A percentile compares a stretch with the other conserved stretches of the same genome.
These are phyloP conservation scores for Cheilosia grossa DNA, from an alignment of 2,888 invertebrate genomes.

Conservation along the genomic window DNA sequence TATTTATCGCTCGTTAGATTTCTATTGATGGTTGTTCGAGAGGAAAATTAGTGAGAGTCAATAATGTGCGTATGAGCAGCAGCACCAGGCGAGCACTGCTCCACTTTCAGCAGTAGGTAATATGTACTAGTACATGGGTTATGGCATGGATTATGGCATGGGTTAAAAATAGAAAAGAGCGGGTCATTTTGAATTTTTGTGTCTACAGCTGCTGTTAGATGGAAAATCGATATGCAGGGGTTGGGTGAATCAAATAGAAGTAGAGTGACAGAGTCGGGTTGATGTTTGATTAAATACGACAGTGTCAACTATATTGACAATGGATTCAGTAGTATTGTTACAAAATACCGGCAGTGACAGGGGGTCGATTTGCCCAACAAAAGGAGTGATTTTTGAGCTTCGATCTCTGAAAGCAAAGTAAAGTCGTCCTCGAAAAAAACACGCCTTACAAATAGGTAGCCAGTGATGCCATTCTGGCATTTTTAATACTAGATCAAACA, in stretches of 20 bases:
- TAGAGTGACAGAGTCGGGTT: too few species aligned
- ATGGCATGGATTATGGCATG: not conserved
- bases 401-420: too few species aligned
- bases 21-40: conserved; percentile 70
- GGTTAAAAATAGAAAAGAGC: conserved; percentile 50
- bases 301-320: not conserved
- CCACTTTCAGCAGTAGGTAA: not conserved
- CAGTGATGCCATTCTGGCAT: too few species aligned
- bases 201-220: conserved; percentile 19
- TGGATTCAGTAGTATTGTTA: not conserved
- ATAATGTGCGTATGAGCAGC: conserved; percentile 55
- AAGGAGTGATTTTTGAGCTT: too few species aligned
- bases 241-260: not conserved
- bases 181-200: conserved; percentile 51
- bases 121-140: too few species aligned
- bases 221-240: conserved; percentile 37
- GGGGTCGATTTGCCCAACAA: too few species aligned
- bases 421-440: too few species aligned
- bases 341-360: too few species aligned
- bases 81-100: conserved; percentile 20
- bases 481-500: too few species aligned
- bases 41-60: conserved; percentile 71
- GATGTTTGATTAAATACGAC: not conserved
- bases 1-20: conserved; percentile 71
- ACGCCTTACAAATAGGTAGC: too few species aligned